Evolutionary conservation across 2,888 invertebrate species (phyloP), one percentile per base, ranked within the genome.

Genomic region (Chrysolina americana): DNA sequence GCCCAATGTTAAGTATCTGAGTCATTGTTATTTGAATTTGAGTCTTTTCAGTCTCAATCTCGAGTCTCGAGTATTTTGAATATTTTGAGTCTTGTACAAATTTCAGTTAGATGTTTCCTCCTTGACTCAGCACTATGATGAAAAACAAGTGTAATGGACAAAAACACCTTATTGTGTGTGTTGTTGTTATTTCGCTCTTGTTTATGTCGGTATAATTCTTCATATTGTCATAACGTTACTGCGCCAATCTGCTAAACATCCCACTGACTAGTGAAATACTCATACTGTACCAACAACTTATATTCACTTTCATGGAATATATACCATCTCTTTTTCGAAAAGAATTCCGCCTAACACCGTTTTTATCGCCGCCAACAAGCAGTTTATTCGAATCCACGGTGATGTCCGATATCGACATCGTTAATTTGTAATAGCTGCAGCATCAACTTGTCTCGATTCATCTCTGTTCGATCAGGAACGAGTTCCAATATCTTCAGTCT

Each of bases 401-500:
- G 53, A 13, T 11, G 21, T 21, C 53, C 53, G 53, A 53, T 53
- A 53, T 53, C 53, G 53, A 53, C 15, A 53, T 53, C 53, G 53
- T 53, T 53, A 53, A 53, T 53, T 53, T 53, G 53, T 53, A 23
- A 53, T 19, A 53, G 15, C 53, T 53, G 53, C 21, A 53, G 2
- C 53, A 53, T 53, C 53, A 21, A 21, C 21, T 21, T 53, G 53
- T 21, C 53, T 53, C 53, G 53, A 53, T 53, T 53, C 53, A 53
- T 53, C 21, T 53, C 53, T 53, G 53, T 53, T 53, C 13, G 53
- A 13, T 4, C 13, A 11, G 11, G 53, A 53, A 53, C 53, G 21
- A 53, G 53, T 53, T 53, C 53, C 53, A 17, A 53, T 53, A 53
- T 53, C 23, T 53, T 53, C 53, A 53, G 21, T 53, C 23, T 53